Evolutionary conservation across 2,113 vertebrate genomes (phyloP).

Genomic region (Lophochroa leadbeateri): DNA sequence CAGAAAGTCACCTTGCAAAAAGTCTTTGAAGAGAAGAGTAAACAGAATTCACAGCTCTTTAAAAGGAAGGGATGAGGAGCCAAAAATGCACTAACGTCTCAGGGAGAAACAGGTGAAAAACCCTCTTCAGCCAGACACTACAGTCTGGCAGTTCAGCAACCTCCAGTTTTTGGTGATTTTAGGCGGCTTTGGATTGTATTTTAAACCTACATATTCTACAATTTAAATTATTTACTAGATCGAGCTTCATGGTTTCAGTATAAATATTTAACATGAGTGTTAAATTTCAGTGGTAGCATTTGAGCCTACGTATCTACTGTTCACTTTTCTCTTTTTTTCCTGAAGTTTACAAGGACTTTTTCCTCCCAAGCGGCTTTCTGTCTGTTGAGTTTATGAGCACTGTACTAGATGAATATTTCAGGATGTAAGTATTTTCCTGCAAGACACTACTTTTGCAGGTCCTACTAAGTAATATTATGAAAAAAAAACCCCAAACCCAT

Average conservation of each 20-base stretch:
- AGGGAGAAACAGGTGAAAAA: background rate
- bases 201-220: background rate
- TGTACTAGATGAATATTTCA: background rate
- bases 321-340: background rate
- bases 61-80: background rate
- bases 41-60: background rate
- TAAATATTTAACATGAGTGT: background rate
- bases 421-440: background rate
- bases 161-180: background rate
- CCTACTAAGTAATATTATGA: background rate
- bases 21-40: background rate
- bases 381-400: background rate
- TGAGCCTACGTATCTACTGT: background rate
- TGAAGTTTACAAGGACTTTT: background rate
- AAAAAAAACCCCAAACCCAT: background rate
- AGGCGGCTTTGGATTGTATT: background rate
- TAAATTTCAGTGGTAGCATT: background rate
- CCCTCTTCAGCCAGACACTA: background rate
- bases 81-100: background rate
- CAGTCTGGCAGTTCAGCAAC: background rate
- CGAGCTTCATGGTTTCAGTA: background rate
- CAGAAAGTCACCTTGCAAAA: background rate
- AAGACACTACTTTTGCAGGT: background rate
- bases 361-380: background rate
- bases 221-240: background rate